These are phyloP conservation scores for Lepidochitona cinerea DNA, from an alignment of 2,888 invertebrate species.

Conservation along the genomic window DNA sequence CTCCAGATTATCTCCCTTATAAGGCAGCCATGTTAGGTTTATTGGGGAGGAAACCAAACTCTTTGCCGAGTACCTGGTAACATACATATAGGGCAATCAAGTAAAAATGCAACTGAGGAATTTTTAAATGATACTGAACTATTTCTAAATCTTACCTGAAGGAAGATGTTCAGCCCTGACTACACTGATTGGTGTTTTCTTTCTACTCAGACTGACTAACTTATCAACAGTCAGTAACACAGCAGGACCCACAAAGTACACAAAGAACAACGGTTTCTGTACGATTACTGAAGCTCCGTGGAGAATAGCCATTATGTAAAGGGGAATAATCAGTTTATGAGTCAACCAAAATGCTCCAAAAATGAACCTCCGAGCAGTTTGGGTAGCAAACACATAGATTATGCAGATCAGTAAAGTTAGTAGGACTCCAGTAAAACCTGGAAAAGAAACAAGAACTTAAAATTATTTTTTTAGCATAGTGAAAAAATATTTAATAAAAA, in stretches of 20 bases:
- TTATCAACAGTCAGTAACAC: constrained; percentile 75
- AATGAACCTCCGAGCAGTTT: constrained; percentile 74
- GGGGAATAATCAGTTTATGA: constrained; percentile 76
- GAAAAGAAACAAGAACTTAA: constrained; percentile 11
- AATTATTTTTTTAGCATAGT: too few species aligned
- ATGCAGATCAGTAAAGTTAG: constrained; percentile 73
- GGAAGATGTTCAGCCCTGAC: constrained; percentile 75
- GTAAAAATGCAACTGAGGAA: too few species aligned
- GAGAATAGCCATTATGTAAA: constrained; percentile 75
- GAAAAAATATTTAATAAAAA: too few species aligned
- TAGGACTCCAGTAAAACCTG: constrained; percentile 76
- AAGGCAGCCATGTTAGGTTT: too few species aligned
- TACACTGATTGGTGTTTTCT: constrained; percentile 76
- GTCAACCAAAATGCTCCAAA: constrained; percentile 77
- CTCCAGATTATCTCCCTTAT: too few species aligned
- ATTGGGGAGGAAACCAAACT: too few species aligned
- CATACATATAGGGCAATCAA: too few species aligned
- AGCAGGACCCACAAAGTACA: constrained; percentile 76
- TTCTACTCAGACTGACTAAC: constrained; percentile 74
- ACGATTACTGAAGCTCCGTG: constrained; percentile 73
- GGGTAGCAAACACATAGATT: constrained; percentile 76
- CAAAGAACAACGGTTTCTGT: constrained; percentile 75
- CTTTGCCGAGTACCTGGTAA: too few species aligned
- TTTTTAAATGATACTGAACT: too few species aligned
- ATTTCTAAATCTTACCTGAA: constrained; percentile 75